Evolutionary conservation across 2,113 vertebrate species (phyloP), one percentile per base, ranked within the genome.

Genomic region (Leptocoma aspasia): DNA sequence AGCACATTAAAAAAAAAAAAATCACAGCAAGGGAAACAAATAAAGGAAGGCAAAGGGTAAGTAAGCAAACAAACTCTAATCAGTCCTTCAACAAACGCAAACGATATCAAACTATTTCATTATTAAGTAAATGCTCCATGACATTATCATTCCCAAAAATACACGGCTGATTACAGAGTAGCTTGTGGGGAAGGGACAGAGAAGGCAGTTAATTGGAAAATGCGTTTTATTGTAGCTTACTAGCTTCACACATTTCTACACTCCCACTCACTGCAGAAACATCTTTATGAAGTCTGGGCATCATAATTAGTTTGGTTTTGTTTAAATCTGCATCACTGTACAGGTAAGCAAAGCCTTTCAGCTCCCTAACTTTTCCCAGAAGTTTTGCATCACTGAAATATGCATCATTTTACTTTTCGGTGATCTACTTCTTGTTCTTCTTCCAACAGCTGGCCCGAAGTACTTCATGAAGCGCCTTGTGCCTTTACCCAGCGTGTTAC

Each of bases 311-410:
- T 15, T 60, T 10, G 71, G 91, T 75, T 95, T 90, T 89, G 94
- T 82, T 93, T 89, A 93, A 92, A 90, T 90, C 90, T 90, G 88
- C 95, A 94, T 94, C 85, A 21, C 35, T 7, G 26, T 11, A 20
- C 57, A 81, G 72, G 95, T 87, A 87, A 71, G 69, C 31, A 56
- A 49, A 90, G 60, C 6, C 69, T 53, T 39, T 35, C 85, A 81
- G 84, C 81, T 86, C 39, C 1, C 63, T 44, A 65, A 63, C 84
- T 91, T 68, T 81, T 61, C 87, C 94, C 82, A 50, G 63, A 60
- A 86, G 82, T 88, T 96, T 82, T 90, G 86, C 91, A 94, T 78
- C 81, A 8, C 20, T 49, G 52, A 86, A 56, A 91, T 11, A 85
- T 16, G 45, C 42, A 3, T 22, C 4, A 42, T 54, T 79, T 39